phyloP scores from a whole-genome alignment of 2,888 invertebrate genomes.

The Lissocephala sabroskyi region DNA sequence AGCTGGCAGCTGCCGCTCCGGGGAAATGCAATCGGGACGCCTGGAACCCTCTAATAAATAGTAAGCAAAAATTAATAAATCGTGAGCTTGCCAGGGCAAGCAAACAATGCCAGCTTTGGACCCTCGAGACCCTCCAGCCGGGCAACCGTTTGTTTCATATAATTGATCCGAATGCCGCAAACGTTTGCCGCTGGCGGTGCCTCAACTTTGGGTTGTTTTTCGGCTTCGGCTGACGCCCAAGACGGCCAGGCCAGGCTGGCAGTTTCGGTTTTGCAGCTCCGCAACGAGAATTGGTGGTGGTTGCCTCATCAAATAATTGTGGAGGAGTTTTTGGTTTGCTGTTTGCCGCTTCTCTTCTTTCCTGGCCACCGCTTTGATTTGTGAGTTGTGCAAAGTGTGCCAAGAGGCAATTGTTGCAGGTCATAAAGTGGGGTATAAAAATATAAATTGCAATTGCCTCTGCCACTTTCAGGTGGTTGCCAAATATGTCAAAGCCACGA shows the following conservation, averaged over 20 bases:
- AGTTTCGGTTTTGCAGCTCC: not conserved
- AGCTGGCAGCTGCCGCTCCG: not conserved
- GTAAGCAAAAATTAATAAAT: constrained; percentile 39
- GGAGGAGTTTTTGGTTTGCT: constrained; percentile 17
- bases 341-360: constrained; percentile 5
- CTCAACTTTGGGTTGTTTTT: constrained; percentile 45
- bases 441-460: too few species aligned
- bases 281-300: constrained; percentile 25
- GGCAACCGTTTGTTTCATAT: constrained; percentile 29
- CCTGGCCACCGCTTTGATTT: constrained; percentile 14
- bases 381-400: constrained; percentile 5
- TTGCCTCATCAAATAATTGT: constrained; percentile 44
- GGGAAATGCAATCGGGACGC: constrained; percentile 11
- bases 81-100: constrained; percentile 34
- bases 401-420: not conserved
- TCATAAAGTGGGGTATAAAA: too few species aligned
- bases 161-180: constrained; percentile 51
- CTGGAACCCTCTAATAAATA: constrained; percentile 26
- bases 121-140: too few species aligned
- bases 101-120: too few species aligned
- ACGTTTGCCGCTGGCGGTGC: constrained; percentile 28
- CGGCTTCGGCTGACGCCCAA: constrained; percentile 19
- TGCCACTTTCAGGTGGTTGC: too few species aligned
- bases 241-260: too few species aligned
- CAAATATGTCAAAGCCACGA: too few species aligned